phyloP scores from a whole-genome alignment of 2,888 invertebrate genomes.

The Leptopilina drosophilae region DNA sequence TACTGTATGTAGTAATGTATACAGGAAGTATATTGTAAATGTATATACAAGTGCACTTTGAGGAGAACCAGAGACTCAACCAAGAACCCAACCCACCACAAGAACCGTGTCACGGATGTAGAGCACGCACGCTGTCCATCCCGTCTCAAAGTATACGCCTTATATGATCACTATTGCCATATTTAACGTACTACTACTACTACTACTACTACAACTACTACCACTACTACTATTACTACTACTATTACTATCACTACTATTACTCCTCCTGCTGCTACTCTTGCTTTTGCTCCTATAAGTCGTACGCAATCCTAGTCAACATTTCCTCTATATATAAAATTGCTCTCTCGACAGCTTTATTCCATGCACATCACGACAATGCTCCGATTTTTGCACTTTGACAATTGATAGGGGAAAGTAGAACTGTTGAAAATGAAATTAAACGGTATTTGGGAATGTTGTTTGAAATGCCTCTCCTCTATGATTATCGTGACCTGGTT shows the following conservation, averaged over 20 bases:
- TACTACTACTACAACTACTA: too few species aligned
- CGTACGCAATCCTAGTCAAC: conserved; percentile 32
- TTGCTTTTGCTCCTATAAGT: conserved; percentile 27
- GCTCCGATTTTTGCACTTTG: conserved; percentile 7
- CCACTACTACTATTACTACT: too few species aligned
- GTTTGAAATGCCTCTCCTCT: neutral
- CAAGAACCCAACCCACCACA: conserved; percentile 63
- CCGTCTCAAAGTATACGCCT: conserved; percentile 53
- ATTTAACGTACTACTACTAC: conserved; percentile 47
- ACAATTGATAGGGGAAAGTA: conserved; percentile 20
- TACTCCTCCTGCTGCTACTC: too few species aligned
- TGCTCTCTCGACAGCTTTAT: neutral
- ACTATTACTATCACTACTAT: conserved; percentile 10
- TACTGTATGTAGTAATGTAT: conserved; percentile 32
- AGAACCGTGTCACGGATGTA: conserved; percentile 77
- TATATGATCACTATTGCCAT: conserved; percentile 53
- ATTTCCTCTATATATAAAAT: neutral
- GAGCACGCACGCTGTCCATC: conserved; percentile 71
- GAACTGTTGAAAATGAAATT: conserved; percentile 17
- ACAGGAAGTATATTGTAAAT: conserved; percentile 47
- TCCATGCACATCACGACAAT: conserved; percentile 1
- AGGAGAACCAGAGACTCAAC: conserved; percentile 47
- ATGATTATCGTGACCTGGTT: conserved; percentile 7
- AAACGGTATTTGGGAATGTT: neutral
- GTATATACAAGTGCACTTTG: conserved; percentile 45